These are phyloP conservation scores for Sinelater perroti DNA, from an alignment of 2,888 invertebrate genomes.

Conservation along the genomic window DNA sequence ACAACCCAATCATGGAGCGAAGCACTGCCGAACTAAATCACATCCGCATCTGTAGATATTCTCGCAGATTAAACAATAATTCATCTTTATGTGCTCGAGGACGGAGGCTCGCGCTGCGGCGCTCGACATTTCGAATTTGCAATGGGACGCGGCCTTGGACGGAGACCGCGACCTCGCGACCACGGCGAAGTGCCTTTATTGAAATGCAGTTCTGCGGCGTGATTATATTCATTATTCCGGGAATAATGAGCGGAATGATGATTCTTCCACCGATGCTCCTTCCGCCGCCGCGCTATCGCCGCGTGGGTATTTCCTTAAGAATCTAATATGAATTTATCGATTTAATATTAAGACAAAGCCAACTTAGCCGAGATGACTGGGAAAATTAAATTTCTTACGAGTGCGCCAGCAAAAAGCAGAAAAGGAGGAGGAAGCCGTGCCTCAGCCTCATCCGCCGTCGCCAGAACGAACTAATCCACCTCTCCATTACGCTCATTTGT, in stretches of 20 bases:
- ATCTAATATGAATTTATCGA: slow-evolving; percentile 26
- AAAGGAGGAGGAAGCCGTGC: too few species aligned
- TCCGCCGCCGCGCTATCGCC: slow-evolving; percentile 5
- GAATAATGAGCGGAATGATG: slow-evolving; percentile 5
- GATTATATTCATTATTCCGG: slow-evolving; percentile 9
- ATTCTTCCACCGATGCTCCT: slow-evolving; percentile 12
- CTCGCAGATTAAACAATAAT: slow-evolving; percentile 38
- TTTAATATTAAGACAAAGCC: slow-evolving; percentile 35
- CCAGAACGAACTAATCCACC: slow-evolving; percentile 21
- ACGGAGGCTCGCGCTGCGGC: slow-evolving; percentile 14
- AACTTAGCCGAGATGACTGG: slow-evolving; percentile 19
- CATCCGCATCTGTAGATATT: slow-evolving; percentile 36
- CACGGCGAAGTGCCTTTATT: slow-evolving; percentile 4
- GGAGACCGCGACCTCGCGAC: slow-evolving; percentile 8
- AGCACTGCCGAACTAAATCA: slow-evolving; percentile 35
- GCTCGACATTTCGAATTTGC: slow-evolving; percentile 20
- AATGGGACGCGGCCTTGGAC: slow-evolving; percentile 16
- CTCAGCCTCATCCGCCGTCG: too few species aligned
- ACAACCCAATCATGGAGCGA: slow-evolving; percentile 37
- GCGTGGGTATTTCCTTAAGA: too few species aligned
- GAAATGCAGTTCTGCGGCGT: slow-evolving; percentile 12
- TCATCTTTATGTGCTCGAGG: slow-evolving; percentile 34
- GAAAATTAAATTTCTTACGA: slow-evolving; percentile 34
- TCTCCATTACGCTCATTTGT: slow-evolving; percentile 19
- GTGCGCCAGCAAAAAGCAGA: slow-evolving; percentile 22